A percentile compares a stretch with the other conserved stretches of the same genome.
Evolutionary conservation across 2,888 invertebrate species (phyloP).

Genomic region (Acanthococcus lagerstroemiae): DNA sequence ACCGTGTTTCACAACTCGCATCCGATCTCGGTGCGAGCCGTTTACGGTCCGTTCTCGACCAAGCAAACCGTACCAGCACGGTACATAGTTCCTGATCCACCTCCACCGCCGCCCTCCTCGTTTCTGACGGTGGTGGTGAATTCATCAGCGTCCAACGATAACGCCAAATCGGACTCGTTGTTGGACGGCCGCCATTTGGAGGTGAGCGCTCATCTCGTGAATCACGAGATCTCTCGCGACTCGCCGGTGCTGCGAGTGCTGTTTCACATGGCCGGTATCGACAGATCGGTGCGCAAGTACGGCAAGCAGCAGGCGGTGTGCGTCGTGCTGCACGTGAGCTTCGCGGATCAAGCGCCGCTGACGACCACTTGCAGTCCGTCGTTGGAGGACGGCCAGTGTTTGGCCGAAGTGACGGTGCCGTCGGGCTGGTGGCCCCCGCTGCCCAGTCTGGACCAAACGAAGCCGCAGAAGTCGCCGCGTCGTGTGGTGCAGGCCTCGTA

Average conservation of each 20-base stretch:
- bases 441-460: conserved; percentile 43
- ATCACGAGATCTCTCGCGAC: conserved; percentile 72
- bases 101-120: conserved; percentile 41
- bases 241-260: conserved; percentile 84
- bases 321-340: conserved; percentile 65
- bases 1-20: conserved; percentile 84
- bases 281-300: conserved; percentile 37
- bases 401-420: conserved; percentile 78
- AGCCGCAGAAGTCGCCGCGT: conserved; percentile 54
- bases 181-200: conserved; percentile 56
- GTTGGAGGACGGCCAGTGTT: conserved; percentile 83
- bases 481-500: conserved; percentile 71
- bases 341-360: conserved; percentile 44
- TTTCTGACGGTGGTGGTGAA: conserved; percentile 42
- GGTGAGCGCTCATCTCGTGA: conserved; percentile 89
- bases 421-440: conserved; percentile 83
- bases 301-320: conserved; percentile 61
- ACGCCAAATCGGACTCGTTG: conserved; percentile 54
- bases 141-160: conserved; percentile 85
- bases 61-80: conserved; percentile 87
- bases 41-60: conserved; percentile 89
- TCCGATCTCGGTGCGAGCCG: conserved; percentile 81
- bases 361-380: conserved; percentile 89
- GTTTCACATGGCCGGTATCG: conserved; percentile 59
- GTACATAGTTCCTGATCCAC: conserved; percentile 71